Base-by-base conservation (phyloP, 2,888 invertebrate genomes). In the Pharmacophagus antenor region DNA sequence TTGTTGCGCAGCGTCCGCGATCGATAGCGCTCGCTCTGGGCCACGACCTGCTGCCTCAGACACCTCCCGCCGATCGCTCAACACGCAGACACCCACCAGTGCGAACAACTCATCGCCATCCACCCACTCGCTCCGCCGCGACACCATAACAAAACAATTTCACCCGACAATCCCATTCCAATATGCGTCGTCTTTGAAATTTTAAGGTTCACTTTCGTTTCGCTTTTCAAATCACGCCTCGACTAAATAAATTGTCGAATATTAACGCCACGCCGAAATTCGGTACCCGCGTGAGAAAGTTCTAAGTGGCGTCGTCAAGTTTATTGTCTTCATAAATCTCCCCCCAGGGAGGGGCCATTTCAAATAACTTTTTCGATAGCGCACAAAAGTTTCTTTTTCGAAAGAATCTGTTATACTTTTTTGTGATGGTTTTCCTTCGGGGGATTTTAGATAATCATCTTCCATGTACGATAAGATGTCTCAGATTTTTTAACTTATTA, bases 1-100 rank as follows among this genome's bases (percentile, higher is more conserved):
- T 85, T 88, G 88, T 88, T 88, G 87, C 88, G 87, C 87, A 80
- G 81, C 68, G 71, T 68, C 68, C 69, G 66, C 73, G 82, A 87
- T 88, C 88, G 85, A 88, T 88, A 82, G 63, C 63, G 54, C 52
- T 65, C 65, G 48, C 58, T 59, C 62, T 62, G 62, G 58, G 67
- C 62, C 63, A 58, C 67, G 70, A 66, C 68, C 63, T 69, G 70
- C 66, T 68, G 67, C 70, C 62, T 69, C 69, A 69, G 64, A 67
- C 71, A 67, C 69, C 68, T 66, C 69, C 57, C 68, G 56, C 65
- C 63, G 63, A 61, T 62, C 58, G 46, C 22, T 48, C 69, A 65
- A 65, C 60, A 58, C 58, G 66, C 65, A 65, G 66, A 69, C 68
- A 72, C 67, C 70, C 72, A 66, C 71, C 66, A 72, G n/a, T n/a